Percentiles rank a stretch among this genome's conserved stretches.
Evolutionary conservation across 92 coral and sea anemone species (phyloP).

Genomic region (Umimayanthus kanabou): DNA sequence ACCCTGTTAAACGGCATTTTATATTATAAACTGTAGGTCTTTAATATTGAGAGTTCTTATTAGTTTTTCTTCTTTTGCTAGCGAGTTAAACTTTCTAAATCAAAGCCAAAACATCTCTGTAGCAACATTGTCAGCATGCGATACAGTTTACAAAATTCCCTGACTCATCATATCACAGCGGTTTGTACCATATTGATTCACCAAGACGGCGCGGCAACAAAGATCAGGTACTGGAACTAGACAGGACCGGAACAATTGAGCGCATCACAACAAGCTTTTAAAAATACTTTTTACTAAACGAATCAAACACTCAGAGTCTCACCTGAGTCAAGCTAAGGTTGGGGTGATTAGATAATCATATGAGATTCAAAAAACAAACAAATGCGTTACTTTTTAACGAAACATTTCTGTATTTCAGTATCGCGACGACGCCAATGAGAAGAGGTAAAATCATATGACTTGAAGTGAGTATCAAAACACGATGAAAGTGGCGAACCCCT

Average conservation of each 20-base stretch:
- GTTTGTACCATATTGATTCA: background rate
- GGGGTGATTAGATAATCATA: background rate
- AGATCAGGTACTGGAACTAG: no score
- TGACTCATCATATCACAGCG: background rate
- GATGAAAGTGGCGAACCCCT: background rate
- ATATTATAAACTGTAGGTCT: background rate
- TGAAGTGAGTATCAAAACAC: background rate
- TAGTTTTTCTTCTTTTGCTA: no score
- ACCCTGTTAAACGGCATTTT: background rate
- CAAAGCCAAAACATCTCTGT: background rate
- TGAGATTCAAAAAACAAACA: background rate
- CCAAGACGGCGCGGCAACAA: background rate
- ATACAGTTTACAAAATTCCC: background rate
- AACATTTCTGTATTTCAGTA: background rate
- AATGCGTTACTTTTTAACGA: background rate
- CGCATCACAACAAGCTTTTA: background rate
- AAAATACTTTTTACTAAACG: no score
- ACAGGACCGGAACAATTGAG: background rate
- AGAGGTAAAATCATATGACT: background rate
- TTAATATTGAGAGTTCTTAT: background rate
- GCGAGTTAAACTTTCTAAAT: background rate
- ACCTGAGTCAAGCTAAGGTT: background rate
- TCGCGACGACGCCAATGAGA: background rate
- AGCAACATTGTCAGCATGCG: background rate
- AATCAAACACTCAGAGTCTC: background rate